A percentile compares a stretch with the other conserved stretches of the same genome.
phyloP scores from a whole-genome alignment of 1,140 invertebrate genomes.

The Protaetia brevitarsis region DNA sequence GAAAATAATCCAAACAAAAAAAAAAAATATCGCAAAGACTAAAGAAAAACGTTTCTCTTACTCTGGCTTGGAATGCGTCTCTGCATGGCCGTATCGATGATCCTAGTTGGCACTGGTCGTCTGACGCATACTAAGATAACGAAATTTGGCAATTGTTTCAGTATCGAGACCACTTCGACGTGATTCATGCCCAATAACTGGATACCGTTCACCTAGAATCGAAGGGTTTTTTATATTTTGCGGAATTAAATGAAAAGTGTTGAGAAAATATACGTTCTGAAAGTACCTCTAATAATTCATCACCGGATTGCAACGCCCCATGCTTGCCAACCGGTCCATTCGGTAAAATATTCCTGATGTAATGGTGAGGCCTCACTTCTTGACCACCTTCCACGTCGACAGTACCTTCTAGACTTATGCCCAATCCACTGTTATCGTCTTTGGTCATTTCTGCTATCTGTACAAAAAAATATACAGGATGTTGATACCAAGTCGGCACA shows the following conservation, averaged over 20 bases:
- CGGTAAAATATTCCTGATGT: slow-evolving; percentile 74
- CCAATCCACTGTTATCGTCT: slow-evolving; percentile 70
- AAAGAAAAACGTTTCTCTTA: too few species aligned
- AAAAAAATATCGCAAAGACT: too few species aligned
- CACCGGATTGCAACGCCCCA: slow-evolving; percentile 58
- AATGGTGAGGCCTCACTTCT: slow-evolving; percentile 77
- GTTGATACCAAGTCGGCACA: too few species aligned
- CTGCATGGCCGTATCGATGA: slow-evolving; percentile 63
- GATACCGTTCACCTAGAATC: slow-evolving; percentile 80
- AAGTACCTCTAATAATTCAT: slow-evolving; percentile 63
- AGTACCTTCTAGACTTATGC: slow-evolving; percentile 84
- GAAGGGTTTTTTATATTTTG: neutral
- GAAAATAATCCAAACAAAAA: too few species aligned
- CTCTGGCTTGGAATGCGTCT: slow-evolving; percentile 66
- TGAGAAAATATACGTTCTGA: neutral
- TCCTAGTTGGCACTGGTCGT: slow-evolving; percentile 50
- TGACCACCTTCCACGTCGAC: slow-evolving; percentile 73
- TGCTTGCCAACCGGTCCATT: slow-evolving; percentile 80
- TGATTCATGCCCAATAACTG: slow-evolving; percentile 86
- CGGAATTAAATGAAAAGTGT: neutral
- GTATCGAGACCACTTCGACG: slow-evolving; percentile 83
- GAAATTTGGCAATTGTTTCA: slow-evolving; percentile 84
- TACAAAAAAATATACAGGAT: slow-evolving; percentile 25
- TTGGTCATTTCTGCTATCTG: slow-evolving; percentile 70
- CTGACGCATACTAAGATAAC: slow-evolving; percentile 82